These are phyloP conservation scores for Thinocorus orbignyianus DNA, from an alignment of 2,113 vertebrate species.

Conservation along the genomic window DNA sequence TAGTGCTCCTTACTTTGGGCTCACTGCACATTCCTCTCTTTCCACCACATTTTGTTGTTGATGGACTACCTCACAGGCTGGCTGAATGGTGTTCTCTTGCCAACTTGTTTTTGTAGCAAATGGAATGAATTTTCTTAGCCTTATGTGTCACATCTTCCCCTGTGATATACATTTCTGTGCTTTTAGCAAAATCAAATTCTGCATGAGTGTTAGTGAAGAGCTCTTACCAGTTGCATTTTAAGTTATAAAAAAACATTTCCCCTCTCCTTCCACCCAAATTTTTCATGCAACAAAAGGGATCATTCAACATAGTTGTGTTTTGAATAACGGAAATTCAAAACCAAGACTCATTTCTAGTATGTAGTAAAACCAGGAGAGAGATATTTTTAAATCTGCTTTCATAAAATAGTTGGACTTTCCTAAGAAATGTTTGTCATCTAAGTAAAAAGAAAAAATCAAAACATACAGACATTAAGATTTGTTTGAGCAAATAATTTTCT, in stretches of 20 bases:
- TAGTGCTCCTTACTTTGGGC: not conserved
- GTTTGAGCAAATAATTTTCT: not conserved
- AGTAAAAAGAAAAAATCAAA: not conserved
- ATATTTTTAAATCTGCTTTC: not conserved
- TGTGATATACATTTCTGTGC: not conserved
- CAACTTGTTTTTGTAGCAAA: not conserved
- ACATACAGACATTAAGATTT: not conserved
- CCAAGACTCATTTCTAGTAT: not conserved
- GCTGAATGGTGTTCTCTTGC: not conserved
- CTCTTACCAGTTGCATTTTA: not conserved
- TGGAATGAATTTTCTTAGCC: not conserved
- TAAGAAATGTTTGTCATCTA: not conserved
- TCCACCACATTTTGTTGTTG: not conserved
- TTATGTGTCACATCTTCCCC: not conserved
- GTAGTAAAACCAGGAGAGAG: not conserved
- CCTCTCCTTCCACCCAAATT: not conserved
- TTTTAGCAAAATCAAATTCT: not conserved
- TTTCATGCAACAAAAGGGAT: not conserved
- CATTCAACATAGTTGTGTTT: not conserved
- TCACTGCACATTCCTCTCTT: not conserved
- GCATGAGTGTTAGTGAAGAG: not conserved
- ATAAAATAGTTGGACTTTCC: not conserved
- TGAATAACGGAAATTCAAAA: not conserved
- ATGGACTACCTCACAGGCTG: not conserved
- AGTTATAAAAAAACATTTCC: not conserved